Base-by-base conservation (phyloP, 1,140 invertebrate species). In the Drosophila teissieri region DNA sequence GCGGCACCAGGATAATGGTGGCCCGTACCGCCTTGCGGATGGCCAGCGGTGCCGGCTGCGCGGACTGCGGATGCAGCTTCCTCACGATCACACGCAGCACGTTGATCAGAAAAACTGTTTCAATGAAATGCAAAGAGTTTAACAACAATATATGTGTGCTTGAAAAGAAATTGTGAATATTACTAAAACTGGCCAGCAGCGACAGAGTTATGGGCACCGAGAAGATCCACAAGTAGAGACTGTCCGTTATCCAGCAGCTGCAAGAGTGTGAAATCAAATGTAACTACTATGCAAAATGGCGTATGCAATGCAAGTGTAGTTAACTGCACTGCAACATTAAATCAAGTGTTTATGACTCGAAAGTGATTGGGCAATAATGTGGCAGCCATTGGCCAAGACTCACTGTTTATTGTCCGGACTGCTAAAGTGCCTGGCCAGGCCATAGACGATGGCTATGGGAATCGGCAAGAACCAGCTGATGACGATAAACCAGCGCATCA, bases 161-260 rank as follows among this genome's bases (percentile, higher is more conserved):
- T 19, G 10, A 12, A 12, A 10, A 1, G 3, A 22, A 12, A 17
- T 19, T 12, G 1, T 4, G 10, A 4, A 44, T 27, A 19, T 68
- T 85, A 94, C 94, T 91, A 7, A 94, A 92, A 12, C 93, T 94
- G 45, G 91, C 91, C 64, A 96, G 82, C 52, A 97, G 93, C 1
- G 96, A 96, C 17, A 96, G 92, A 19, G 95, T 94, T 3, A 97
- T 96, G 0, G 96, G 96, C 27, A 95, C 94, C 8, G 94, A 94
- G 19, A 97, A 93, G 49, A 96, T 95, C 93, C 94, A 95, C 31
- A 94, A 93, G 65, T 94, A 95, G 15, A 94, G 92, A 48, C 95
- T 96, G 53, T 96, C 94, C 40, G 95, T 93, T 56, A 97, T 95
- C 96, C 96, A 97, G 90, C 97, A 97, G 53, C 97, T 97, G 92